These are phyloP conservation scores for Chaetodon trifascialis DNA, from an alignment of 2,113 vertebrate genomes.

Conservation along the genomic window DNA sequence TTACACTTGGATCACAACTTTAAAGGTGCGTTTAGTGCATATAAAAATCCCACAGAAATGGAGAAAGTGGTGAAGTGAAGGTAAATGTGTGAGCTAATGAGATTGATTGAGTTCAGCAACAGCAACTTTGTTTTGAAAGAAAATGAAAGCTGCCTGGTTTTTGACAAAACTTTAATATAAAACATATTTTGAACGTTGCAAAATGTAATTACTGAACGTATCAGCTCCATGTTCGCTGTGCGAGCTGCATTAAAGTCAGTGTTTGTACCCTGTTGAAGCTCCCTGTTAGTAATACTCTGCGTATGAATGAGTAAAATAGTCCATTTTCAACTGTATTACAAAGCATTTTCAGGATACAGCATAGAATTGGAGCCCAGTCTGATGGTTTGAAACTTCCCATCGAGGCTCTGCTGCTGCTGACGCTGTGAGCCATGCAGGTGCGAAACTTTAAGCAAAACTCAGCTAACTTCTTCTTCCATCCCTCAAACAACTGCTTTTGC, in stretches of 20 bases:
- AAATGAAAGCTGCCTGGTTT: not conserved
- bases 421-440: not conserved
- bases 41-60: not conserved
- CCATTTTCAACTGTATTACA: not conserved
- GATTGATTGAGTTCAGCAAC: too few species aligned
- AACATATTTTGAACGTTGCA: not conserved
- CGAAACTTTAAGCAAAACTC: constrained; percentile 23
- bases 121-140: not conserved
- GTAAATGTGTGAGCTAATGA: too few species aligned
- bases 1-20: not conserved
- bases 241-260: too few species aligned
- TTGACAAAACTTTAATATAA: not conserved
- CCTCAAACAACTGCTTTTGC: not conserved
- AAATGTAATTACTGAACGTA: too few species aligned
- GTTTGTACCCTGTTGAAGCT: too few species aligned
- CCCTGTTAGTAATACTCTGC: not conserved
- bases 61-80: too few species aligned
- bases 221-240: too few species aligned
- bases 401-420: not conserved
- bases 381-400: not conserved
- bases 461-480: constrained; percentile 1
- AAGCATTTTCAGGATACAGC: not conserved
- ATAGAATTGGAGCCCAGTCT: not conserved
- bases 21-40: not conserved
- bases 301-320: not conserved